A percentile compares a stretch with the other conserved stretches of the same genome.
These are phyloP conservation scores for Eristalinus sepulchralis DNA, from an alignment of 2,888 invertebrate genomes.

Conservation along the genomic window DNA sequence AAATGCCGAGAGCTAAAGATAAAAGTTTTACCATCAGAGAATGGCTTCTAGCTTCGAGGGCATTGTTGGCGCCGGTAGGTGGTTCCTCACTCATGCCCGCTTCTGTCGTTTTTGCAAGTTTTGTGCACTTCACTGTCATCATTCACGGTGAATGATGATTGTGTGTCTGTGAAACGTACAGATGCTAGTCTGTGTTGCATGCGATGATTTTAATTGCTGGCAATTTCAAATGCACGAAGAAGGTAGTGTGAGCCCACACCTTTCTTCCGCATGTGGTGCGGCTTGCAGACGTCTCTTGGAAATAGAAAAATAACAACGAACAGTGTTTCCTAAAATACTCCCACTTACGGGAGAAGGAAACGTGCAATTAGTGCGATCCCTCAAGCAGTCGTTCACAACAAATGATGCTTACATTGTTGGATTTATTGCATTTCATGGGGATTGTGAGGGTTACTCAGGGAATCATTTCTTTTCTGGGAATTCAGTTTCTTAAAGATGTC, in stretches of 20 bases:
- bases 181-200: neutral
- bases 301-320: neutral
- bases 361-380: constrained; percentile 51
- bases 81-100: neutral
- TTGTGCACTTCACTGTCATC: neutral
- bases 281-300: neutral
- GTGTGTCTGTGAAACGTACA: neutral
- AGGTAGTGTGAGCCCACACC: neutral
- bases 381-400: constrained; percentile 8
- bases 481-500: neutral
- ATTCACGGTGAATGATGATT: neutral
- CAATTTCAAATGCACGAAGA: constrained; percentile 1
- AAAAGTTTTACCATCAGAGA: constrained; percentile 11
- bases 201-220: constrained; percentile 10
- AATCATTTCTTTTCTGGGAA: neutral
- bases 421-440: constrained; percentile 2
- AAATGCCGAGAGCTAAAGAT: neutral
- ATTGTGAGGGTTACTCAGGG: neutral
- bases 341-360: constrained; percentile 30
- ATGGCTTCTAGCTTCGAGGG: neutral
- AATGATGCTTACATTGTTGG: constrained; percentile 14
- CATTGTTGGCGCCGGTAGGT: neutral
- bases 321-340: neutral
- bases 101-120: neutral
- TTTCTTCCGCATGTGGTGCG: neutral